A percentile compares a stretch with the other conserved stretches of the same genome.
phyloP scores from a whole-genome alignment of 2,797 vertebrate genomes.

The Tragopan temminckii region DNA sequence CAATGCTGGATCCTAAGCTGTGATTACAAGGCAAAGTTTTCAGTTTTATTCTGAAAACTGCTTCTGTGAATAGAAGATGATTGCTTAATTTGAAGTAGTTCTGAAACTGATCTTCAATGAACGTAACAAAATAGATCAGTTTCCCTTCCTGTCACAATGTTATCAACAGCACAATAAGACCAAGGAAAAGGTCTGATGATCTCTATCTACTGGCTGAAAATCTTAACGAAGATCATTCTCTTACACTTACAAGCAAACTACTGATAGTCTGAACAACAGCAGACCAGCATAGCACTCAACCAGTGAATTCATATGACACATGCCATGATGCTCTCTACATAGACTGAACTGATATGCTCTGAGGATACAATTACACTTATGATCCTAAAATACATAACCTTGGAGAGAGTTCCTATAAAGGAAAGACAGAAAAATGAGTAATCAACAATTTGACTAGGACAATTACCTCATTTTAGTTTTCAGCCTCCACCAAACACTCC shows the following conservation, averaged over 20 bases:
- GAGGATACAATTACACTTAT: constrained; percentile 78
- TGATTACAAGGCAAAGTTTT: not conserved
- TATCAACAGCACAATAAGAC: not conserved
- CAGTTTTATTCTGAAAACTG: not conserved
- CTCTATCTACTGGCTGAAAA: not conserved
- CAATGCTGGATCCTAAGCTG: not conserved
- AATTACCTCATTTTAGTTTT: not conserved
- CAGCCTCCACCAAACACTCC: not conserved
- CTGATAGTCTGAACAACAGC: constrained; percentile 68
- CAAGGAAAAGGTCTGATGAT: not conserved
- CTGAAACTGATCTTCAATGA: not conserved
- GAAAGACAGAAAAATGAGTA: constrained; percentile 44
- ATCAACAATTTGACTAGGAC: constrained; percentile 19
- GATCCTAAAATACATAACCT: constrained; percentile 79
- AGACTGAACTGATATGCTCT: constrained; percentile 80
- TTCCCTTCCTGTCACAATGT: not conserved
- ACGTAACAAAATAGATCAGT: not conserved
- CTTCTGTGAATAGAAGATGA: not conserved
- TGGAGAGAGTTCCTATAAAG: constrained; percentile 55
- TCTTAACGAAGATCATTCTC: constrained; percentile 64
- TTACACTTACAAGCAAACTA: constrained; percentile 54
- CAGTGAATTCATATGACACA: constrained; percentile 80
- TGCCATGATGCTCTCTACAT: constrained; percentile 69
- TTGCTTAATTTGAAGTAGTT: not conserved
- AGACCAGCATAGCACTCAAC: constrained; percentile 76